These are phyloP conservation scores for Spilosoma lubricipeda DNA, from an alignment of 2,888 invertebrate genomes.

Conservation along the genomic window DNA sequence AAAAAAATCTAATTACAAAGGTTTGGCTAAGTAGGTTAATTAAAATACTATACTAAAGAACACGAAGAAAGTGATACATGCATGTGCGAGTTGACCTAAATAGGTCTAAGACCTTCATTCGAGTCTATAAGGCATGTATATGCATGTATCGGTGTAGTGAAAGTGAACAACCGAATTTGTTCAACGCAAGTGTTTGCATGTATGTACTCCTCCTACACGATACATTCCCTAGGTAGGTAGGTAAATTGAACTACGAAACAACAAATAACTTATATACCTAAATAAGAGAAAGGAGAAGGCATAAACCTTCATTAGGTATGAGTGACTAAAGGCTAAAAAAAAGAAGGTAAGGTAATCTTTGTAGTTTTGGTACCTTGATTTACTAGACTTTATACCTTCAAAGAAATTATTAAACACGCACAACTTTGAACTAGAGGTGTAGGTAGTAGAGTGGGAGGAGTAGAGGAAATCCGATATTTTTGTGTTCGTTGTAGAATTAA, in stretches of 20 bases:
- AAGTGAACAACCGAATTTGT: constrained; percentile 55
- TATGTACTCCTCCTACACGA: constrained; percentile 33
- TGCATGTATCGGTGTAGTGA: constrained; percentile 52
- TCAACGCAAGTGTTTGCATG: constrained; percentile 50
- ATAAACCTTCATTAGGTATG: no score
- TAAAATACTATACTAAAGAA: constrained; percentile 13
- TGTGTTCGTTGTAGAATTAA: no score
- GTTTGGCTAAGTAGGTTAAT: constrained; percentile 12
- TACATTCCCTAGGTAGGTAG: constrained; percentile 15
- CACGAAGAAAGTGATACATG: constrained; percentile 43
- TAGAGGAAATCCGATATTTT: no score
- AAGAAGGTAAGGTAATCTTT: no score
- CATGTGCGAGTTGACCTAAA: constrained; percentile 46
- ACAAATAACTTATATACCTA: background rate
- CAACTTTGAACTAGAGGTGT: background rate
- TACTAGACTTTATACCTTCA: no score
- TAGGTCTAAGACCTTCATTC: constrained; percentile 39
- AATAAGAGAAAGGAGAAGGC: background rate
- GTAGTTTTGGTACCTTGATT: no score
- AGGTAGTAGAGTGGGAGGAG: no score
- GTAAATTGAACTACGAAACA: background rate
- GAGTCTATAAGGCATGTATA: constrained; percentile 39
- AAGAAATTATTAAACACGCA: no score
- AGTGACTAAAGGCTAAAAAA: no score
- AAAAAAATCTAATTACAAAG: constrained; percentile 19